Conservation (phyloP, 23 tunicate genomes). For the Styela plicata region DNA sequence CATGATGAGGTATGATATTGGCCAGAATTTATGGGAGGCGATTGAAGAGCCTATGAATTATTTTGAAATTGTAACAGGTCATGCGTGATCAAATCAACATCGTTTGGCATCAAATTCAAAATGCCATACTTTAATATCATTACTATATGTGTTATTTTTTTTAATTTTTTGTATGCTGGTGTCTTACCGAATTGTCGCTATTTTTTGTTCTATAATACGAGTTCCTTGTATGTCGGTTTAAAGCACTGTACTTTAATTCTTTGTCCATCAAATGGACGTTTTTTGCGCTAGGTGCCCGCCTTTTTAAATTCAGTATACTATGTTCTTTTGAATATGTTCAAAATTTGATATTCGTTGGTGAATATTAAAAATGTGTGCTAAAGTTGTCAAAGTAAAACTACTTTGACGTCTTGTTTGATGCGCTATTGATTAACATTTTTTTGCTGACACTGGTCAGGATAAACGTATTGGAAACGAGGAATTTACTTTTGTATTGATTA, state of each 20-base stretch:
- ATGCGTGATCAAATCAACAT: neutral
- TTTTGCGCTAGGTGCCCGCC: neutral
- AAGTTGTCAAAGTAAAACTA: neutral
- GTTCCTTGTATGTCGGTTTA: neutral
- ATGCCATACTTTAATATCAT: too few relatives aligned
- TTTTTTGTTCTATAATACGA: neutral
- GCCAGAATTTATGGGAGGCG: constrained; percentile 55
- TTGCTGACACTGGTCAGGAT: neutral
- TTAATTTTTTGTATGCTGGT: neutral
- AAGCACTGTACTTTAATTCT: neutral
- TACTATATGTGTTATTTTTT: neutral
- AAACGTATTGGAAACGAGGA: too few relatives aligned
- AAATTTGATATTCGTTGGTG: neutral
- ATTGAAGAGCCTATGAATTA: constrained; percentile 24
- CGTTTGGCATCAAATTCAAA: neutral
- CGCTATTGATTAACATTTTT: neutral
- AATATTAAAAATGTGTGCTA: too few relatives aligned
- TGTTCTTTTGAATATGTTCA: neutral
- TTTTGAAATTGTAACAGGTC: neutral
- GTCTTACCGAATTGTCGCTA: neutral
- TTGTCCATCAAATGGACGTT: neutral
- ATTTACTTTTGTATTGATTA: neutral
- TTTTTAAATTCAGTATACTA: too few relatives aligned
- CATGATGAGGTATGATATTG: constrained; percentile 39
- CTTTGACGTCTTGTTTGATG: neutral